phyloP scores from a whole-genome alignment of 2,888 invertebrate genomes.

The Spisula solida region DNA sequence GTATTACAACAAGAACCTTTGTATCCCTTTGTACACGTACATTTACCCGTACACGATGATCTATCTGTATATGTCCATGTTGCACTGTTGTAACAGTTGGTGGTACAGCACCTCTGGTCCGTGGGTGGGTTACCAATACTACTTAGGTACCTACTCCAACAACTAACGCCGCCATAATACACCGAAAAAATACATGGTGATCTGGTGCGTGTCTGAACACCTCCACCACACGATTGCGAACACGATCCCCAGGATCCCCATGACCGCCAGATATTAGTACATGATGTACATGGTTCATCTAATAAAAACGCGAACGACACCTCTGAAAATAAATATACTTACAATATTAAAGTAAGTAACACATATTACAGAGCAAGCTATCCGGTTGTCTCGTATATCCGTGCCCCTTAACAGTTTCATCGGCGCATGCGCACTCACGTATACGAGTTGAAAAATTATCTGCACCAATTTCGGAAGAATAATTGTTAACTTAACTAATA shows the following conservation, averaged over 20 bases:
- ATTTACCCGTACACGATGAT: not conserved
- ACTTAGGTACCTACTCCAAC: not conserved
- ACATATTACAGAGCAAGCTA: not conserved
- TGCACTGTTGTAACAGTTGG: not conserved
- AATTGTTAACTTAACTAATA: not conserved
- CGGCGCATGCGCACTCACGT: not conserved
- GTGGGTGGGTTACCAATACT: no score
- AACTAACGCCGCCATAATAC: not conserved
- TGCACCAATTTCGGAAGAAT: no score
- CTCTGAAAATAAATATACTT: not conserved
- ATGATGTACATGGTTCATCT: not conserved
- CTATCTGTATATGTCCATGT: constrained; percentile 18
- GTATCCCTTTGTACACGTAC: constrained; percentile 16
- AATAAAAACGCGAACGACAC: not conserved
- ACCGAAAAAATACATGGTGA: no score
- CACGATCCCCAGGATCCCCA: constrained; percentile 25
- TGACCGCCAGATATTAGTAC: constrained; percentile 7
- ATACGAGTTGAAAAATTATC: not conserved
- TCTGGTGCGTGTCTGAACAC: not conserved
- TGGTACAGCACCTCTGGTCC: constrained; percentile 11
- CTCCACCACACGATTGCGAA: constrained; percentile 21
- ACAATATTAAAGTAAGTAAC: not conserved
- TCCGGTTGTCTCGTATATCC: no score
- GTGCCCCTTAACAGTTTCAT: not conserved
- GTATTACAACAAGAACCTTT: constrained; percentile 29